Percentiles rank a stretch among this genome's conserved stretches.
phyloP scores from a whole-genome alignment of 2,113 vertebrate species.

The Todiramphus chloris region DNA sequence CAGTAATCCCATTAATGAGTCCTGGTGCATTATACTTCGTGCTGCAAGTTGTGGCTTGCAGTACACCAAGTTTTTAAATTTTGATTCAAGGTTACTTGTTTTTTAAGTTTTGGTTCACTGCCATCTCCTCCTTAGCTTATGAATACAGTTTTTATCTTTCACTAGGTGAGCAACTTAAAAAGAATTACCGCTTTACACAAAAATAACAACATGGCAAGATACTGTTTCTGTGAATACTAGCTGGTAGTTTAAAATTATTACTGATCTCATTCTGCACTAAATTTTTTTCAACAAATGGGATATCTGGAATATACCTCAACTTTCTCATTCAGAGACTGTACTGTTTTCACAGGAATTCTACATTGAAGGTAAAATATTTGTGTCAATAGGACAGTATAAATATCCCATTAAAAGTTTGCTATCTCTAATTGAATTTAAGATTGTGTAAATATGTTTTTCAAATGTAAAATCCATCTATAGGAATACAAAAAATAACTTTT shows the following conservation, averaged over 20 bases:
- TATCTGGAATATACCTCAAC: neutral
- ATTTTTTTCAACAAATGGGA: conserved; percentile 18
- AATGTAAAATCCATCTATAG: conserved; percentile 12
- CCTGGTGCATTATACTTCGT: neutral
- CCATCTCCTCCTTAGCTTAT: neutral
- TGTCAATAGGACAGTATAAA: neutral
- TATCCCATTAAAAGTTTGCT: neutral
- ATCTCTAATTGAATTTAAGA: conserved; percentile 16
- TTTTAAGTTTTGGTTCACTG: neutral
- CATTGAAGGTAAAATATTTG: neutral
- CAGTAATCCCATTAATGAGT: neutral
- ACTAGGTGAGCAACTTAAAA: conserved; percentile 5
- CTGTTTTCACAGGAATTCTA: neutral
- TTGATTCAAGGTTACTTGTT: neutral
- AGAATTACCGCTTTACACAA: conserved; percentile 30
- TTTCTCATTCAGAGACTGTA: neutral
- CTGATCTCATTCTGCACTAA: neutral
- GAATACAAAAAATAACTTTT: conserved; percentile 5
- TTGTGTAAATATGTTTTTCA: conserved; percentile 20
- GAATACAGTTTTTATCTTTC: neutral
- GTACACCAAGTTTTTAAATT: neutral
- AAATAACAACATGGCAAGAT: neutral
- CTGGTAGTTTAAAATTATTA: neutral
- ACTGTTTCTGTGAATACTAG: neutral
- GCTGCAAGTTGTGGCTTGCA: neutral